Conservation (phyloP, 2,888 invertebrate species). For the Allophyes oxyacanthae region DNA sequence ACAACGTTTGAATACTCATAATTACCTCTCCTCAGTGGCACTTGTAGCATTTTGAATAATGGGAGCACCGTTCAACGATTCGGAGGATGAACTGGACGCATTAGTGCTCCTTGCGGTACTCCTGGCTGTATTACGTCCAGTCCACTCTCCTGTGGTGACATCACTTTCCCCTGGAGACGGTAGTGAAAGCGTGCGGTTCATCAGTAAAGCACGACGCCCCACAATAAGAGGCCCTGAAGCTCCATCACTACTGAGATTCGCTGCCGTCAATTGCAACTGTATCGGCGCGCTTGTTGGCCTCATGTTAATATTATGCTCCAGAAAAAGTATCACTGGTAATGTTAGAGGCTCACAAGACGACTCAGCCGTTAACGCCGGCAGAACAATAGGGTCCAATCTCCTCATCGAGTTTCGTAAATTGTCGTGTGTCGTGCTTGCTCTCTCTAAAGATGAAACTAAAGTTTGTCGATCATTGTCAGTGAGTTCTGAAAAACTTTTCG, state of each 20-base stretch:
- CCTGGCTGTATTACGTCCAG: slow-evolving; percentile 75
- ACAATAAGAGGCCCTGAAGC: slow-evolving; percentile 82
- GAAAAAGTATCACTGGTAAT: slow-evolving; percentile 83
- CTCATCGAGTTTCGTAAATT: slow-evolving; percentile 83
- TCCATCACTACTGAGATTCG: slow-evolving; percentile 81
- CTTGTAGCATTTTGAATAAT: slow-evolving; percentile 66
- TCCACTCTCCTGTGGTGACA: slow-evolving; percentile 78
- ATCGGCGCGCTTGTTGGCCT: slow-evolving; percentile 85
- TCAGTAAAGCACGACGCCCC: slow-evolving; percentile 80
- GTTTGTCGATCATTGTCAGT: slow-evolving; percentile 70
- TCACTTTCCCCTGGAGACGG: slow-evolving; percentile 85
- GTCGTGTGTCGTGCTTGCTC: slow-evolving; percentile 75
- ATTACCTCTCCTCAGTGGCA: slow-evolving; percentile 81
- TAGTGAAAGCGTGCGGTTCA: slow-evolving; percentile 82
- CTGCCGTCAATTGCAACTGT: slow-evolving; percentile 84
- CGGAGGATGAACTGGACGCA: slow-evolving; percentile 80
- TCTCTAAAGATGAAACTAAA: slow-evolving; percentile 71
- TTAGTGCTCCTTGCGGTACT: slow-evolving; percentile 79
- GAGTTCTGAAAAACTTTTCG: slow-evolving; percentile 82
- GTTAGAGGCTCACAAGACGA: slow-evolving; percentile 79
- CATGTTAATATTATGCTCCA: slow-evolving; percentile 84
- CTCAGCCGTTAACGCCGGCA: slow-evolving; percentile 77
- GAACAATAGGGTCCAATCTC: slow-evolving; percentile 81
- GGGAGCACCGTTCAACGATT: slow-evolving; percentile 74
- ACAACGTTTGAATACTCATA: slow-evolving; percentile 12